These are phyloP conservation scores for Griposia aprilina DNA, from an alignment of 2,888 invertebrate species.

Conservation along the genomic window DNA sequence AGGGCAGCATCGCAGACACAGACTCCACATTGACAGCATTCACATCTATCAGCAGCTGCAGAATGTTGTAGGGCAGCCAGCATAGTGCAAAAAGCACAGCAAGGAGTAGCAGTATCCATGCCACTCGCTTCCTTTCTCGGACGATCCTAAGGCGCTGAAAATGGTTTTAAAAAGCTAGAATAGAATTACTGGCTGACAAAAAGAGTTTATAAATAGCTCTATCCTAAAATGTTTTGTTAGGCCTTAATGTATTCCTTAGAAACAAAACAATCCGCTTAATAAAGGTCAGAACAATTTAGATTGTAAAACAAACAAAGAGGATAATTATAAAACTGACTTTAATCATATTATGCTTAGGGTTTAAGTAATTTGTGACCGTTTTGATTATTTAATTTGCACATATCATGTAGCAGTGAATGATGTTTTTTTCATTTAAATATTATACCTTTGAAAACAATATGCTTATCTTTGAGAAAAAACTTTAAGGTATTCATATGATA, in stretches of 20 bases:
- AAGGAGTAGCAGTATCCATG: slow-evolving; percentile 93
- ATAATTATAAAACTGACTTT: neutral
- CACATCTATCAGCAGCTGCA: slow-evolving; percentile 92
- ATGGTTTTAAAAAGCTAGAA: neutral
- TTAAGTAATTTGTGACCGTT: neutral
- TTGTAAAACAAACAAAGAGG: neutral
- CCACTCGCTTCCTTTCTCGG: slow-evolving; percentile 92
- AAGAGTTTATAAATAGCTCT: neutral
- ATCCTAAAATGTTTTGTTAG: neutral
- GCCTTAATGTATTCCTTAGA: neutral
- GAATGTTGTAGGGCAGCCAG: slow-evolving; percentile 94
- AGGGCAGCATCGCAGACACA: slow-evolving; percentile 89
- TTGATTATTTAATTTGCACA: neutral
- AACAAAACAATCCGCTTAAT: neutral
- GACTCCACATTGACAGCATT: slow-evolving; percentile 84
- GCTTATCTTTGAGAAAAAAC: neutral
- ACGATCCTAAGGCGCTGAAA: slow-evolving; percentile 79
- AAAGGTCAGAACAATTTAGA: slow-evolving; percentile 4
- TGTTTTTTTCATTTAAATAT: neutral
- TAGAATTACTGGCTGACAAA: neutral
- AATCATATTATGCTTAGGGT: neutral
- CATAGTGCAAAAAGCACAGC: slow-evolving; percentile 94
- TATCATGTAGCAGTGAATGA: neutral
- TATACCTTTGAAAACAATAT: neutral
- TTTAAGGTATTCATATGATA: neutral